Base-by-base conservation (phyloP, 2,888 invertebrate species). In the Tanaodytes sp. region DNA sequence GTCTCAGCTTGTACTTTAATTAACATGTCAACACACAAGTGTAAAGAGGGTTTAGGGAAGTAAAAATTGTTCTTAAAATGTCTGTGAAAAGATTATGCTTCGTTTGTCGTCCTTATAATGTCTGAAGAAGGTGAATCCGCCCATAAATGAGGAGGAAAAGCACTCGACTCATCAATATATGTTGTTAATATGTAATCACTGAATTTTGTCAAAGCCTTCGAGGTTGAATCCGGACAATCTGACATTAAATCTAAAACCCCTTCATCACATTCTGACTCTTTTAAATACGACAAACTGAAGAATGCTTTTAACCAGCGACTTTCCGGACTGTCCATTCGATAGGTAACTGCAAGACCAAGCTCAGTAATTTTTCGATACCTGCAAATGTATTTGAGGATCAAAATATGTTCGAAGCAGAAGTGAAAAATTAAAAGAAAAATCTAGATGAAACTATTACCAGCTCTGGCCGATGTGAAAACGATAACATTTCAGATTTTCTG, bases 391-490 rank as follows among this genome's bases (percentile, higher is more conserved):
- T 8, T 33, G n/a, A 3, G 12, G 33, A n/a, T 8, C 12, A 4
- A 33, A 33, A 33, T 6, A 27, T 6, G 9, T 27, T 27, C 4
- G 27, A 27, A 33, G n/a, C 9, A 33, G 33, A 33, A 33, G 2
- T 11, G 2, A 6, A 33, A 33, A 33, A n/a, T n/a, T n/a, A 33
- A 27, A 4, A 11, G 33, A 33, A 33, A 33, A 3, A n/a, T 33
- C 3, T 11, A n/a, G 3, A 8, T 33, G 23, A 23, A 23, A 23
- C 8, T 5, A 23, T 33, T 19, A 40, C 48, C 48, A 48, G 12
- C 37, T 37, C 12, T 51, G 51, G 14, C 51, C 37, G 9, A 51
- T 9, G n/a, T 51, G 51, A 16, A 51, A 51, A 23, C 39, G 51
- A 20, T 23, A 51, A n/a, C 51, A 51, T 51, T 51, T 6, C 9